Percentiles rank a stretch among this genome's conserved stretches.
These are phyloP conservation scores for Molossus molossus DNA, from an alignment of 2,797 vertebrate genomes.

Conservation along the genomic window DNA sequence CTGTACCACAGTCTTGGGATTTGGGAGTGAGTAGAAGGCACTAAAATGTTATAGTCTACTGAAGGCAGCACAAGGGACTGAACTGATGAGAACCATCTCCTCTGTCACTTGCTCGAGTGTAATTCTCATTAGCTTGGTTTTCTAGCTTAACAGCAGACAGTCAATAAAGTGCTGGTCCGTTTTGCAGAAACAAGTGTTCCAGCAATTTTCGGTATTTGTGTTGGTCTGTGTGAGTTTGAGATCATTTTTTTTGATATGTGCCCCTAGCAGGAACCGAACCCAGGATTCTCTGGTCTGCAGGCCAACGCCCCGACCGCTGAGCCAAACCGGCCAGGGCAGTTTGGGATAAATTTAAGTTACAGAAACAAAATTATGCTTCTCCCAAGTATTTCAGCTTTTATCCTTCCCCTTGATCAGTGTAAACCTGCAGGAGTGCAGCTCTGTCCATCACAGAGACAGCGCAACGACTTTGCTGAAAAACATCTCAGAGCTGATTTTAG, in stretches of 20 bases:
- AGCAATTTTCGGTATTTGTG: constrained; percentile 76
- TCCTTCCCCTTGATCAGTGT: neutral
- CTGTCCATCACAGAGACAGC: neutral
- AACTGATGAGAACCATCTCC: neutral
- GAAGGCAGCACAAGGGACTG: neutral
- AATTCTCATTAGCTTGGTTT: constrained; percentile 42
- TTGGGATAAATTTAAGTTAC: constrained; percentile 77
- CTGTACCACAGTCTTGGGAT: neutral
- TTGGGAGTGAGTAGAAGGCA: constrained; percentile 30
- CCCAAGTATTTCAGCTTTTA: constrained; percentile 4
- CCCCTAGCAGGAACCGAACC: too few species aligned
- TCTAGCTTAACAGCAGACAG: constrained; percentile 4
- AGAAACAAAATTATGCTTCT: constrained; percentile 66
- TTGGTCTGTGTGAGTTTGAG: constrained; percentile 79
- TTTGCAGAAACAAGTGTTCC: constrained; percentile 63
- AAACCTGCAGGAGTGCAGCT: neutral
- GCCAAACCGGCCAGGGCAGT: constrained; percentile 41
- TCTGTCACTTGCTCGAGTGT: neutral
- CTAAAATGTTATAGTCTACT: neutral
- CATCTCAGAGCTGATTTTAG: neutral
- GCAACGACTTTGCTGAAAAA: neutral
- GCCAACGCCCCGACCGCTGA: too few species aligned
- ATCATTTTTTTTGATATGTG: too few species aligned
- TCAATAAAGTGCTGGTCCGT: constrained; percentile 12
- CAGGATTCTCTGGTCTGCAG: too few species aligned